Percentiles rank a stretch among this genome's conserved stretches.
These are phyloP conservation scores for Aethes cnicana DNA, from an alignment of 2,888 invertebrate species.

Conservation along the genomic window DNA sequence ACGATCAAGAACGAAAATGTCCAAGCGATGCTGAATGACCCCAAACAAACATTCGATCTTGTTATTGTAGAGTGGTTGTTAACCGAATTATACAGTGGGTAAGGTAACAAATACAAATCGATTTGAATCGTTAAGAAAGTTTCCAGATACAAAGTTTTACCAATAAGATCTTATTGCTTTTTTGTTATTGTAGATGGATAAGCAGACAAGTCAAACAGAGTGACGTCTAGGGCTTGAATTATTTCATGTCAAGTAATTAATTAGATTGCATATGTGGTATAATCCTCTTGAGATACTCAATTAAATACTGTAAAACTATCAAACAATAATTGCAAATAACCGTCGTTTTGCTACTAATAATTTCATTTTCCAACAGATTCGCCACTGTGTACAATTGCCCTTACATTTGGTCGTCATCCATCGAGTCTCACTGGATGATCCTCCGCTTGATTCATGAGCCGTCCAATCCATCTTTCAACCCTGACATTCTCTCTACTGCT, in stretches of 20 bases:
- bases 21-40: constrained; percentile 45
- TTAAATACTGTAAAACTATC: too few species aligned
- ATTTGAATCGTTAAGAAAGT: too few species aligned
- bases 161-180: too few species aligned
- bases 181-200: too few species aligned
- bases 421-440: constrained; percentile 9
- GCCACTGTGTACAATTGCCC: constrained; percentile 22
- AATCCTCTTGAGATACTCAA: too few species aligned
- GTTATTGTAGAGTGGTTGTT: constrained; percentile 59
- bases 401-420: constrained; percentile 25
- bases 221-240: too few species aligned
- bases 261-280: too few species aligned
- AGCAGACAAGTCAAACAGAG: too few species aligned
- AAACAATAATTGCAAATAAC: too few species aligned
- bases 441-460: background rate
- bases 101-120: constrained; percentile 33
- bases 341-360: too few species aligned
- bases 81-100: constrained; percentile 48
- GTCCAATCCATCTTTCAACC: background rate
- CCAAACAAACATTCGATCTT: constrained; percentile 47
- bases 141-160: too few species aligned
- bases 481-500: background rate
- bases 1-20: constrained; percentile 41
- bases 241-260: too few species aligned
- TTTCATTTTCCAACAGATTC: constrained; percentile 31